phyloP scores from a whole-genome alignment of 2,797 vertebrate genomes.

The Pipistrellus nathusii region DNA sequence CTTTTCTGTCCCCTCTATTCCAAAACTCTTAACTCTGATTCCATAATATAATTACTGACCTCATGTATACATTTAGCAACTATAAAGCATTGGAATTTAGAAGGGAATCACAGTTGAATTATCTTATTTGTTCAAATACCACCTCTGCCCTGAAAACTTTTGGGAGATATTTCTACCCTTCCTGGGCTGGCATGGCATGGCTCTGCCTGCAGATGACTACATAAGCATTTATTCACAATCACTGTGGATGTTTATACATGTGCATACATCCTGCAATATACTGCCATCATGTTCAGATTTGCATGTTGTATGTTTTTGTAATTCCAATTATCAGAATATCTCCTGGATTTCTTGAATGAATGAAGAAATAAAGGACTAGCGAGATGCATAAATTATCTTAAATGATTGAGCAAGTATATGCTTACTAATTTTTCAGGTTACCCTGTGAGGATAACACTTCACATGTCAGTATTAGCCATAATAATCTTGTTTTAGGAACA shows the following conservation, averaged over 20 bases:
- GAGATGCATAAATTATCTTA: not conserved
- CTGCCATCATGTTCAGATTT: not conserved
- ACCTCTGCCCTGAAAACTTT: not conserved
- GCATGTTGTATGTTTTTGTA: not conserved
- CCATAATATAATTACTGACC: not conserved
- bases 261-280: not conserved
- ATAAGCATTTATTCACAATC: not conserved
- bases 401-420: not conserved
- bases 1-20: not conserved
- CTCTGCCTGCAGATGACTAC: not conserved
- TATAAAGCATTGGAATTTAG: not conserved
- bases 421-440: not conserved
- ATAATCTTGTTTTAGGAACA: not conserved
- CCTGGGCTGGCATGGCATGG: not conserved
- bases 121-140: not conserved
- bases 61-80: not conserved
- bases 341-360: not conserved
- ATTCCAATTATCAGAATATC: not conserved
- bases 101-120: not conserved
- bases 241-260: not conserved
- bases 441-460: not conserved
- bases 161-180: not conserved
- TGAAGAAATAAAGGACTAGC: not conserved
- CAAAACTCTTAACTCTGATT: not conserved
- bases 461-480: not conserved